Conservation (phyloP, 2,888 invertebrate genomes). For the Megastigmus dorsalis region DNA sequence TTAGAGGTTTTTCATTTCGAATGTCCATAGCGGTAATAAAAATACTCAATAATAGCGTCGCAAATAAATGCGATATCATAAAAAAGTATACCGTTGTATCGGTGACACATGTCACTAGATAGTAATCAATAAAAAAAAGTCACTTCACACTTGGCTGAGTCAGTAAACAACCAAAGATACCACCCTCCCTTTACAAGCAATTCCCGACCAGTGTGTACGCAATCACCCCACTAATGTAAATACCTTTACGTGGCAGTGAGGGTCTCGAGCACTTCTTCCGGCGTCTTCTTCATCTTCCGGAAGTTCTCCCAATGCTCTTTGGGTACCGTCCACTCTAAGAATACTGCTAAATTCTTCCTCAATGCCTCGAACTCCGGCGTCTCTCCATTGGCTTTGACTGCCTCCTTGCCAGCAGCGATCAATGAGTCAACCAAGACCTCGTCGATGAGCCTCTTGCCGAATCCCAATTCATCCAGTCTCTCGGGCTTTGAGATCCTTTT, state of each 20-base stretch:
- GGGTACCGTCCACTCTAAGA: conserved; percentile 89
- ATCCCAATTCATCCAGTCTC: conserved; percentile 85
- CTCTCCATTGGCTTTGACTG: conserved; percentile 78
- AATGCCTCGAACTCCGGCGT: conserved; percentile 80
- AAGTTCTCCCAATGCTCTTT: conserved; percentile 86
- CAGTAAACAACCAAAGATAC: background rate
- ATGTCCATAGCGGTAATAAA: no score
- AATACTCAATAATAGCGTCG: no score
- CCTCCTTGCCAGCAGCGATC: conserved; percentile 82
- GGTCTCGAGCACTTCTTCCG: conserved; percentile 86
- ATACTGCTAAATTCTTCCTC: conserved; percentile 84
- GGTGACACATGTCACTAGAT: no score
- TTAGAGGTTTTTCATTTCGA: no score
- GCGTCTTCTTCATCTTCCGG: conserved; percentile 82
- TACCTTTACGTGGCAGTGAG: conserved; percentile 75
- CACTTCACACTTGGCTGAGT: no score
- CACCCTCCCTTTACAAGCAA: background rate
- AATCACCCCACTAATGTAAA: background rate
- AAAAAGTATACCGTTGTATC: no score
- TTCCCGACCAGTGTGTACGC: background rate
- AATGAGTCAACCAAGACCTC: conserved; percentile 87
- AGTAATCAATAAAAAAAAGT: no score
- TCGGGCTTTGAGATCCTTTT: conserved; percentile 90
- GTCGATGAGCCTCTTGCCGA: conserved; percentile 85
- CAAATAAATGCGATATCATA: no score